A percentile compares a stretch with the other conserved stretches of the same genome.
phyloP scores from a whole-genome alignment of 2,113 vertebrate genomes.

The Rhegmatorhina hoffmannsi region DNA sequence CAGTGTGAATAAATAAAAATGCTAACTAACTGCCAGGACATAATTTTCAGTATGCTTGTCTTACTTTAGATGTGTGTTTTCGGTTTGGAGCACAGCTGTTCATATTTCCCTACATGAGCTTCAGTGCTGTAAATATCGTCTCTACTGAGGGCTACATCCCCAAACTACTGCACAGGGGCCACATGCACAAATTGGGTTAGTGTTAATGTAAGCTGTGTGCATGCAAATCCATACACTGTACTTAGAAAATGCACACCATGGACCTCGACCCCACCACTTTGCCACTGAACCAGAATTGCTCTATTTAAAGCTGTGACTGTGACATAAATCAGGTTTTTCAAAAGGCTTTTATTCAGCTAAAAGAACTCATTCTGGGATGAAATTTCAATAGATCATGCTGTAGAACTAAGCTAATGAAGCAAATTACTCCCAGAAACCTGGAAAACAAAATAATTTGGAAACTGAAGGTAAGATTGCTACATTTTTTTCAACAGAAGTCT shows the following conservation, averaged over 20 bases:
- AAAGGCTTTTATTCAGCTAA: conserved; percentile 22
- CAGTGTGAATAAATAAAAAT: conserved; percentile 65
- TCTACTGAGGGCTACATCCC: conserved; percentile 43
- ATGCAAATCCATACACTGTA: conserved; percentile 31
- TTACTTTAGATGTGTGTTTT: conserved; percentile 27
- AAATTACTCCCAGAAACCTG: conserved; percentile 18
- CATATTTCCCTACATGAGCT: conserved; percentile 51
- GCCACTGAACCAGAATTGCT: not conserved
- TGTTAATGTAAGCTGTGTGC: conserved; percentile 5
- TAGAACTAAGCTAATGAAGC: conserved; percentile 25
- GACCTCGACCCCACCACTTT: not conserved
- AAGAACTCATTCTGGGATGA: not conserved
- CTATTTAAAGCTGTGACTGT: not conserved
- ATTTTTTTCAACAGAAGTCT: not conserved
- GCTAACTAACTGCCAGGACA: conserved; percentile 64
- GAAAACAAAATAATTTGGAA: conserved; percentile 51
- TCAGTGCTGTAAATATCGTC: conserved; percentile 19
- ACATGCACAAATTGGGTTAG: not conserved
- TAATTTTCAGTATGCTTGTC: conserved; percentile 60
- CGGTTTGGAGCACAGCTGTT: conserved; percentile 49
- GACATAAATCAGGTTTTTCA: conserved; percentile 12
- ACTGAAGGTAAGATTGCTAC: not conserved
- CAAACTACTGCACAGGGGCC: conserved; percentile 40
- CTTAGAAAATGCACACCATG: not conserved
- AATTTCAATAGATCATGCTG: conserved; percentile 12